phyloP scores from a whole-genome alignment of 2,888 invertebrate species.

The Agrochola lota region DNA sequence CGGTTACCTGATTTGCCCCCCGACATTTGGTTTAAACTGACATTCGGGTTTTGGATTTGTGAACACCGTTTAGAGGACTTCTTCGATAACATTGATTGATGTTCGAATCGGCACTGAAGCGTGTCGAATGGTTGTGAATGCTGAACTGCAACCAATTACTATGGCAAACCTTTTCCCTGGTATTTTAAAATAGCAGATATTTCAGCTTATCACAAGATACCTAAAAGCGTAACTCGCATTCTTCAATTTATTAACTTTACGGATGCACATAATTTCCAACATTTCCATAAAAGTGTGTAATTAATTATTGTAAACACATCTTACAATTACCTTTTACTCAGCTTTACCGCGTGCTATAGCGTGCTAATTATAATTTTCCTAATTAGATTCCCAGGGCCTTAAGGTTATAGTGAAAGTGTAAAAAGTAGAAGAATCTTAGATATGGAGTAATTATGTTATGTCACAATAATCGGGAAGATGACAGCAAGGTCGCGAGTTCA shows the following conservation, averaged over 20 bases:
- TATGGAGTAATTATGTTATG: slow-evolving; percentile 17
- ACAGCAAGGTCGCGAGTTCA: neutral
- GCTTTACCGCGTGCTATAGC: slow-evolving; percentile 9
- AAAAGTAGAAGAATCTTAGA: slow-evolving; percentile 28
- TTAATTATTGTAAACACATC: slow-evolving; percentile 47
- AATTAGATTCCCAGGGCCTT: slow-evolving; percentile 52
- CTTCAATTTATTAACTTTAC: slow-evolving; percentile 8
- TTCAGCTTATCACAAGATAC: neutral
- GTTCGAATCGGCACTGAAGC: too few species aligned
- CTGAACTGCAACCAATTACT: neutral
- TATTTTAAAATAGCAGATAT: neutral
- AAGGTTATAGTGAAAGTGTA: slow-evolving; percentile 54
- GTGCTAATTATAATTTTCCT: slow-evolving; percentile 28
- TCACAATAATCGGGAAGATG: slow-evolving; percentile 16
- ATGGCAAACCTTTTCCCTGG: neutral
- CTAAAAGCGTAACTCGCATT: neutral
- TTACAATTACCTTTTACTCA: slow-evolving; percentile 34
- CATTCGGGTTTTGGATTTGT: too few species aligned
- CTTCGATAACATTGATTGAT: too few species aligned
- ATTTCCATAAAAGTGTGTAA: slow-evolving; percentile 26
- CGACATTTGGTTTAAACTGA: too few species aligned
- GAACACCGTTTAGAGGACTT: too few species aligned
- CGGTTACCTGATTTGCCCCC: too few species aligned
- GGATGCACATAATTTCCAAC: slow-evolving; percentile 10
- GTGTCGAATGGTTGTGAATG: too few species aligned